Percentiles rank a stretch among this genome's conserved stretches.
These are phyloP conservation scores for Acanthoscelides obtectus DNA, from an alignment of 2,888 invertebrate genomes.

Conservation along the genomic window DNA sequence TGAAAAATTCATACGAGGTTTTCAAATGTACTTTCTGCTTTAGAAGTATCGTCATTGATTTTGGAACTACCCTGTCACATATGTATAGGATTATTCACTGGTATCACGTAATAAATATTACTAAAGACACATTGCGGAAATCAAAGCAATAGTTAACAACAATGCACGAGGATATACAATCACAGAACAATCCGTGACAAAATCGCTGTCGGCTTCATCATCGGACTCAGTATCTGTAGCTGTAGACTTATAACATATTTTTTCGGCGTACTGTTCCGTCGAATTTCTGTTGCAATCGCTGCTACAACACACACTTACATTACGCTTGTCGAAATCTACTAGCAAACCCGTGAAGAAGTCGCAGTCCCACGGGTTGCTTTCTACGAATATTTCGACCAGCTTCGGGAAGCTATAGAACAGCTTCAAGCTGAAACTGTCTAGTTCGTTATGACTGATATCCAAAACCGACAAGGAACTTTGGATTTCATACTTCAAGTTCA, in stretches of 20 bases:
- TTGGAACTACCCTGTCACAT: no score
- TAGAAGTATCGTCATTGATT: no score
- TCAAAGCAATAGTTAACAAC: background rate
- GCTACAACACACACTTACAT: constrained; percentile 37
- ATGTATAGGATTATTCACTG: no score
- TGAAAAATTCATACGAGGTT: no score
- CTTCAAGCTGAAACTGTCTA: constrained; percentile 37
- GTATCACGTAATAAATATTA: background rate
- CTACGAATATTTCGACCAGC: constrained; percentile 39
- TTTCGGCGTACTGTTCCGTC: background rate
- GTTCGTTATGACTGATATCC: constrained; percentile 38
- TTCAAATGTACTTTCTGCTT: no score
- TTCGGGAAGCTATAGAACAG: constrained; percentile 37
- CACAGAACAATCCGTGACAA: background rate
- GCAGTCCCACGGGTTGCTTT: constrained; percentile 39
- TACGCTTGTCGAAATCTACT: constrained; percentile 33
- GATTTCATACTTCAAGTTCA: constrained; percentile 32
- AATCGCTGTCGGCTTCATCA: background rate
- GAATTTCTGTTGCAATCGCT: constrained; percentile 26
- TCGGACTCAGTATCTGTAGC: background rate
- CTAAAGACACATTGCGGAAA: background rate
- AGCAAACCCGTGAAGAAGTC: constrained; percentile 41
- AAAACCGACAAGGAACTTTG: constrained; percentile 33
- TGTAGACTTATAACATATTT: background rate
- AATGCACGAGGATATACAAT: background rate